phyloP scores from a whole-genome alignment of 1,140 invertebrate genomes.

The Orius insidiosus region DNA sequence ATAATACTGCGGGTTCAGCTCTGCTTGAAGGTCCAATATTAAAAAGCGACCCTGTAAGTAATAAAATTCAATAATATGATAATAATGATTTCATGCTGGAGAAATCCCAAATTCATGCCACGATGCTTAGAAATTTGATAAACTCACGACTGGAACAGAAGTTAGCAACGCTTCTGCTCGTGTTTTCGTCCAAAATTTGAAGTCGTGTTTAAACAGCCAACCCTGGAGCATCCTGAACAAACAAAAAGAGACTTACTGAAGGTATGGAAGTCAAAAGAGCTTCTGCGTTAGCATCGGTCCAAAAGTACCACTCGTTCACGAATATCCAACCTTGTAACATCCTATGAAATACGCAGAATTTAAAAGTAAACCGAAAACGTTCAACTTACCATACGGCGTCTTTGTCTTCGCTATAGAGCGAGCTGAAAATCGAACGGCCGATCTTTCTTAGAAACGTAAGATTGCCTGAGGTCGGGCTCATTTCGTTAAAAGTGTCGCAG shows the following conservation, averaged over 20 bases:
- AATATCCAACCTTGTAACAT: conserved; percentile 83
- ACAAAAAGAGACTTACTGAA: conserved; percentile 32
- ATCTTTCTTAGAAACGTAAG: conserved; percentile 43
- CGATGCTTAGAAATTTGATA: too few species aligned
- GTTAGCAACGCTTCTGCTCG: conserved; percentile 55
- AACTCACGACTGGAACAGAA: conserved; percentile 52
- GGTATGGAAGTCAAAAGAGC: conserved; percentile 65
- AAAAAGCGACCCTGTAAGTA: conserved; percentile 53
- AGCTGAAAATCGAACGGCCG: conserved; percentile 46
- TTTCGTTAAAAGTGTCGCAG: conserved; percentile 86
- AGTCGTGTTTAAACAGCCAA: conserved; percentile 64
- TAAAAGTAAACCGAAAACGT: conserved; percentile 5
- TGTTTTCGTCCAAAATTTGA: conserved; percentile 44
- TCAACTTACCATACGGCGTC: conserved; percentile 52
- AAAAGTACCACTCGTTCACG: conserved; percentile 41
- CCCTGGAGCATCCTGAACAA: conserved; percentile 61
- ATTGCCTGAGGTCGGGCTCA: conserved; percentile 41
- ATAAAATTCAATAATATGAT: conserved; percentile 7
- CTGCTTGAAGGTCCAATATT: conserved; percentile 70
- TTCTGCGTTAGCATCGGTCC: conserved; percentile 44
- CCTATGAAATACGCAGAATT: conserved; percentile 29
- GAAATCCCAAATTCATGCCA: too few species aligned
- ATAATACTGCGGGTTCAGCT: conserved; percentile 61
- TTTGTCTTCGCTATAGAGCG: conserved; percentile 50
- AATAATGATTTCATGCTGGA: too few species aligned